These are phyloP conservation scores for Arrhamphus sclerolepis DNA, from an alignment of 2,797 vertebrate species.

Conservation along the genomic window DNA sequence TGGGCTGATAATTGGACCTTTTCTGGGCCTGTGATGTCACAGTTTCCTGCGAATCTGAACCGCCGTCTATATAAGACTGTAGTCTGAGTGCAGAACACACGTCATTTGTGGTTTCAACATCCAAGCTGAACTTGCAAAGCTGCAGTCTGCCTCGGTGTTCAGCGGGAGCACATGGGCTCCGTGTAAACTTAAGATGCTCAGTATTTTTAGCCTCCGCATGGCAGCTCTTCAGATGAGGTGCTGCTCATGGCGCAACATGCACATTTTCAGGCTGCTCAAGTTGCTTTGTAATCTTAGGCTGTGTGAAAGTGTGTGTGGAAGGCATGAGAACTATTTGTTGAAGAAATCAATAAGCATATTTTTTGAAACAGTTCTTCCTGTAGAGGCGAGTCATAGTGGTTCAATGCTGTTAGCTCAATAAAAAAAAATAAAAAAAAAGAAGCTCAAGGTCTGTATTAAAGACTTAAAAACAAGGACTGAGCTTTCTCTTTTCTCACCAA, in stretches of 20 bases:
- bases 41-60: too few species aligned
- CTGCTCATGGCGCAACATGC: background rate
- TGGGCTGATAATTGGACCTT: too few species aligned
- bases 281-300: slow-evolving; percentile 1
- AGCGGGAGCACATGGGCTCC: too few species aligned
- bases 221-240: too few species aligned
- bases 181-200: background rate
- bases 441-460: slow-evolving; percentile 3
- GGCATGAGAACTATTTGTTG: slow-evolving; percentile 15
- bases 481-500: slow-evolving; percentile 3
- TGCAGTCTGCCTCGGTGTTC: too few species aligned
- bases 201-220: slow-evolving; percentile 3
- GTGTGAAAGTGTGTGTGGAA: slow-evolving; percentile 10
- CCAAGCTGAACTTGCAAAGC: too few species aligned
- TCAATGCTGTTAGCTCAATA: slow-evolving; percentile 11
- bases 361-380: slow-evolving; percentile 5
- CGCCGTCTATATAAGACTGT: too few species aligned
- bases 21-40: too few species aligned
- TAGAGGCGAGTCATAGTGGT: background rate
- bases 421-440: too few species aligned
- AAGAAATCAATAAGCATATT: slow-evolving; percentile 36
- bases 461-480: background rate
- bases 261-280: slow-evolving; percentile 3
- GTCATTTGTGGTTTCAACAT: too few species aligned
- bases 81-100: too few species aligned